Evolutionary conservation across 2,888 invertebrate genomes (phyloP).

Genomic region (Hypolimnas misippus): DNA sequence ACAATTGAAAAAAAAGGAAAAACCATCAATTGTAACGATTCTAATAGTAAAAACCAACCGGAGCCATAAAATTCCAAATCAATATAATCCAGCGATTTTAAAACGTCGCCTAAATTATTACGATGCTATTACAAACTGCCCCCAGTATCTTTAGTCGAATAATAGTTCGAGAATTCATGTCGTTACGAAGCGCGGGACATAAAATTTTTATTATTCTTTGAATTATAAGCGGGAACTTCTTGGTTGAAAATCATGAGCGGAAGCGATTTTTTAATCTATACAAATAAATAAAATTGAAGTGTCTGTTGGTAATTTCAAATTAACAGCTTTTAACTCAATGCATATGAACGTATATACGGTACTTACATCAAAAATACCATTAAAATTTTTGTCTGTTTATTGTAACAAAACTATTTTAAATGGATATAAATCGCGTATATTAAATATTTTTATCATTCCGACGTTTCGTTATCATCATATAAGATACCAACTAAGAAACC

Average conservation of each 20-base stretch:
- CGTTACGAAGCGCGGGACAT: constrained; percentile 15
- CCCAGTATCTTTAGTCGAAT: neutral
- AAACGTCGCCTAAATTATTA: neutral
- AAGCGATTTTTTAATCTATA: too few species aligned
- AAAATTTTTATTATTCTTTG: constrained; percentile 21
- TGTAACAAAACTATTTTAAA: too few species aligned
- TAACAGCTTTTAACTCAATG: too few species aligned
- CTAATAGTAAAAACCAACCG: neutral
- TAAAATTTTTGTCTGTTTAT: neutral
- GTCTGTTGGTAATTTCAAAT: too few species aligned
- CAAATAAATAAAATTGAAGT: too few species aligned
- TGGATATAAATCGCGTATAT: too few species aligned
- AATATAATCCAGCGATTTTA: constrained; percentile 1
- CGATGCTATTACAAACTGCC: neutral
- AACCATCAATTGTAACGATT: neutral
- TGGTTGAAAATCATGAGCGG: constrained; percentile 6
- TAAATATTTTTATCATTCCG: too few species aligned
- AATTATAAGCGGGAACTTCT: too few species aligned
- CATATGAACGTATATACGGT: too few species aligned
- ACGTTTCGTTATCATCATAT: too few species aligned
- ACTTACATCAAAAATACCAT: too few species aligned
- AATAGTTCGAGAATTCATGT: constrained; percentile 10
- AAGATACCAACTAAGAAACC: too few species aligned
- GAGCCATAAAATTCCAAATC: neutral
- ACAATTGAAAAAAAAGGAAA: neutral